A percentile compares a stretch with the other conserved stretches of the same genome.
phyloP scores from a whole-genome alignment of 2,888 invertebrate species.

The Emmelina monodactyla region DNA sequence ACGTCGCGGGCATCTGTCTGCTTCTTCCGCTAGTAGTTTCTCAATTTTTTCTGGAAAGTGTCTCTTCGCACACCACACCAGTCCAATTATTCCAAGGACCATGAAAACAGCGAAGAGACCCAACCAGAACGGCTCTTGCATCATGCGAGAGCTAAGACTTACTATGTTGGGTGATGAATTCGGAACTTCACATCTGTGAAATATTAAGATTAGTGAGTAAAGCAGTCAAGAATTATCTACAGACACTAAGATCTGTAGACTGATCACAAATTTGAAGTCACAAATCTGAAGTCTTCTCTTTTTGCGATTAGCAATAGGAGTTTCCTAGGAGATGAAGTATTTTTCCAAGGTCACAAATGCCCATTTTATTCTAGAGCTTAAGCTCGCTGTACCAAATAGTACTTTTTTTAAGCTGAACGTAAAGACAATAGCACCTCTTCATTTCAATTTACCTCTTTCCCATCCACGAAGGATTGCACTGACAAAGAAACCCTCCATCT shows the following conservation, averaged over 20 bases:
- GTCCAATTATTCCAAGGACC: conserved; percentile 79
- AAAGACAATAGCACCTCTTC: too few species aligned
- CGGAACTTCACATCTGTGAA: conserved; percentile 72
- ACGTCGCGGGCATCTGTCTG: conserved; percentile 75
- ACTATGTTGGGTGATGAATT: conserved; percentile 59
- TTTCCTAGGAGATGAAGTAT: too few species aligned
- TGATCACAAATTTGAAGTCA: too few species aligned
- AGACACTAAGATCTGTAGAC: too few species aligned
- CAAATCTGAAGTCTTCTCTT: too few species aligned
- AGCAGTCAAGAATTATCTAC: too few species aligned
- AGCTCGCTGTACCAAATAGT: too few species aligned
- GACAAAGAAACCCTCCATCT: conserved; percentile 72
- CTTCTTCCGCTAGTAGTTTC: conserved; percentile 81
- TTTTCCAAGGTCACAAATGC: too few species aligned
- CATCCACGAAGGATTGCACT: conserved; percentile 79
- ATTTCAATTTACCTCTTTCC: conserved; percentile 54
- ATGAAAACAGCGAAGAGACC: conserved; percentile 85
- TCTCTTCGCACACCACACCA: conserved; percentile 84
- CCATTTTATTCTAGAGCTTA: too few species aligned
- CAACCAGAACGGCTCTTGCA: conserved; percentile 90
- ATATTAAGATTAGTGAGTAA: not conserved
- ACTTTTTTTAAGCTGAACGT: too few species aligned
- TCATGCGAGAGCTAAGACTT: conserved; percentile 77
- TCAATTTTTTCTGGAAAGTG: conserved; percentile 89
- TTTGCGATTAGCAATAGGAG: too few species aligned